phyloP scores from a whole-genome alignment of 2,797 vertebrate species.

The Anniella stebbinsi region DNA sequence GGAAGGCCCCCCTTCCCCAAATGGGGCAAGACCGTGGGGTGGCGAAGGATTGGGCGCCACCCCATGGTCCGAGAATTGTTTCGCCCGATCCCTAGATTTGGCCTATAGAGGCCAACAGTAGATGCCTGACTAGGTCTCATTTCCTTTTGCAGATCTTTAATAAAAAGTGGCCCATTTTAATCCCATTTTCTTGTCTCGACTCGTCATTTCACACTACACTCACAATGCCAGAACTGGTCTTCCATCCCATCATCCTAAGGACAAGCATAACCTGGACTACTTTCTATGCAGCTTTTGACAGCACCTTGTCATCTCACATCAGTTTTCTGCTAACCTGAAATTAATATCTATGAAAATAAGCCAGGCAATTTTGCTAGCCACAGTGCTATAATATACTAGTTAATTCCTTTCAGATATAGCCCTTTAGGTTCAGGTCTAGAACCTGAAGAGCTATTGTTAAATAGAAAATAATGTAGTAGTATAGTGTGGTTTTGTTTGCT shows the following conservation, averaged over 20 bases:
- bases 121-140: too few relatives aligned
- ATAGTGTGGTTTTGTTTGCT: not conserved
- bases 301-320: not conserved
- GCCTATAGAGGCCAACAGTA: too few relatives aligned
- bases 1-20: too few relatives aligned
- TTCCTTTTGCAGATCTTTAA: too few relatives aligned
- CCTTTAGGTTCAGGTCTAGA: not conserved
- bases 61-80: too few relatives aligned
- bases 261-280: not conserved
- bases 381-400: not conserved
- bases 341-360: conserved; percentile 34
- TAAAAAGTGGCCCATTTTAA: too few relatives aligned
- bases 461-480: not conserved
- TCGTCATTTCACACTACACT: too few relatives aligned
- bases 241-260: not conserved
- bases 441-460: conserved; percentile 1
- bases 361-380: not conserved
- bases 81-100: too few relatives aligned
- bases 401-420: not conserved
- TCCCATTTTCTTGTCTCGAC: too few relatives aligned
- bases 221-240: not conserved
- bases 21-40: too few relatives aligned
- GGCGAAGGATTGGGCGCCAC: too few relatives aligned
- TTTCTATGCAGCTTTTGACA: conserved; percentile 9
- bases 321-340: conserved; percentile 18